Base-by-base conservation (phyloP, 2,888 invertebrate genomes). In the Heteromyza rotundicornis region DNA sequence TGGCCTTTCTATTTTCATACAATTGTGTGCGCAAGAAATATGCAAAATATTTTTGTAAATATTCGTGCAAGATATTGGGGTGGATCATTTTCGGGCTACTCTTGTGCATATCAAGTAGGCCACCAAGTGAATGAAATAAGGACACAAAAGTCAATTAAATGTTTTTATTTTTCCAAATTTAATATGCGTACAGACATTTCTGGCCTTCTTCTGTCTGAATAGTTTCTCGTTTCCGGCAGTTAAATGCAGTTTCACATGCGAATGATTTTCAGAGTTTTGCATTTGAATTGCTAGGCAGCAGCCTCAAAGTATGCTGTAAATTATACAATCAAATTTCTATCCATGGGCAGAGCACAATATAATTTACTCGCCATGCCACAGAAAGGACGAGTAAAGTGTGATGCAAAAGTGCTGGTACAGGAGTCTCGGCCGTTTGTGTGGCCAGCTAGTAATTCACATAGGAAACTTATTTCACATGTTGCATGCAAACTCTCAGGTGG, bases 191-290 rank as follows among this genome's bases (percentile, higher is more conserved):
- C 47, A 47, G 47, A 5, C 44, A 44, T 3, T 47, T 49, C 27
- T 27, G 12, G n/a, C n/a, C n/a, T n/a, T n/a, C n/a, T n/a, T n/a
- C 36, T 51, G 50, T 19, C 19, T 47, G 17, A 47, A 20, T 47
- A 19, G 47, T 47, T 40, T 19, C 20, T 7, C 47, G 10, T 69
- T 68, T 66, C 72, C 70, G 63, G 74, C 75, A 71, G 72, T 77
- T 75, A 74, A 72, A 75, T 77, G 72, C 68, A 71, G 72, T 75
- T 75, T 76, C 72, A 76, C 77, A 74, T 76, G 71, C 71, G 72
- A 74, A 75, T 75, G 68, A 71, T 66, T 75, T 40, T 40, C 40
- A 40, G 12, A 27, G n/a, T 72, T 70, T 66, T 65, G 60, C 67
- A 68, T 70, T 66, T 65, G 63, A 65, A 60, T 59, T 57, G 47